These are phyloP conservation scores for Synergus umbraculus DNA, from an alignment of 2,888 invertebrate genomes.

Conservation along the genomic window DNA sequence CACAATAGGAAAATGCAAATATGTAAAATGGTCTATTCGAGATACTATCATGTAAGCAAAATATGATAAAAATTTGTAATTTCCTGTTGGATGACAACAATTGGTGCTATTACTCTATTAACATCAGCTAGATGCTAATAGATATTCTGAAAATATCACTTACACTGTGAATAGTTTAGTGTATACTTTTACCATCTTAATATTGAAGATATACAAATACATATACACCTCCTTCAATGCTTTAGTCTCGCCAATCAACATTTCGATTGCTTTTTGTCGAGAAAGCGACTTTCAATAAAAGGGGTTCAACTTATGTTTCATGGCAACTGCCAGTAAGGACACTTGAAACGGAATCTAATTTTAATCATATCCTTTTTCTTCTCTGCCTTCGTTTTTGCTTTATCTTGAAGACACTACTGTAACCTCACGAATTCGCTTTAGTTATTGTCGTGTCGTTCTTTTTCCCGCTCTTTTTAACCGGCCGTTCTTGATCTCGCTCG, in stretches of 20 bases:
- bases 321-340: conserved; percentile 4
- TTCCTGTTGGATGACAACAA: no score
- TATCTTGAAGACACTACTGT: conserved; percentile 35
- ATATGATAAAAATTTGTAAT: no score
- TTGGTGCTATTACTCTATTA: not conserved
- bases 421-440: conserved; percentile 40
- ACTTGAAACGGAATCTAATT: conserved; percentile 36
- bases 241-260: not conserved
- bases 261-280: not conserved
- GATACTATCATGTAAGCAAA: no score
- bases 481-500: conserved; percentile 43
- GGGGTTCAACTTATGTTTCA: not conserved
- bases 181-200: not conserved
- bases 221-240: not conserved
- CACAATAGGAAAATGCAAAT: no score
- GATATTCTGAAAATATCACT: not conserved
- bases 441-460: conserved; percentile 35
- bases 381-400: conserved; percentile 11
- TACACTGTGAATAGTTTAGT: no score
- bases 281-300: conserved; percentile 2
- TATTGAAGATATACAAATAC: not conserved
- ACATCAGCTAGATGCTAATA: no score
- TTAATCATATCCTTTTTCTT: conserved; percentile 40
- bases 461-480: conserved; percentile 40
- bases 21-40: no score